A percentile compares a stretch with the other conserved stretches of the same genome.
Evolutionary conservation across 2,888 invertebrate genomes (phyloP).

Genomic region (Proisotoma minuta): DNA sequence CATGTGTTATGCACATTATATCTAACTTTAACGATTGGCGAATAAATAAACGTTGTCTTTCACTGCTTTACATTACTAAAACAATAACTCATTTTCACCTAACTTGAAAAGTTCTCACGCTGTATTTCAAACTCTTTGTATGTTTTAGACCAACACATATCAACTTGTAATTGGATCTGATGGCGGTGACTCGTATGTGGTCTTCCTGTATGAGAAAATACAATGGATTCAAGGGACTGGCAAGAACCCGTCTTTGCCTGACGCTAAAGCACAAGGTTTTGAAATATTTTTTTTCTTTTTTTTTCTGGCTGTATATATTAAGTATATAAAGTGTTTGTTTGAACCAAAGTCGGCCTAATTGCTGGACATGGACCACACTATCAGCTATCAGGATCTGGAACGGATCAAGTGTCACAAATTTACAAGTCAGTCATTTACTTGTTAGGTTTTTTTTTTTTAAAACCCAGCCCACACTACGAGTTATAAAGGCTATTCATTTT

Average conservation of each 20-base stretch:
- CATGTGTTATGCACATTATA: too few species aligned
- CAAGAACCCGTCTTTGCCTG: slow-evolving; percentile 71
- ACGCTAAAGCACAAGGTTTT: slow-evolving; percentile 88
- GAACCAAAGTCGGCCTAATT: slow-evolving; percentile 69
- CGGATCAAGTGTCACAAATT: slow-evolving; percentile 76
- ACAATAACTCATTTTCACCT: too few species aligned
- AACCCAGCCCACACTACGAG: too few species aligned
- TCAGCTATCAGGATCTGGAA: slow-evolving; percentile 79
- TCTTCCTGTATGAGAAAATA: slow-evolving; percentile 81
- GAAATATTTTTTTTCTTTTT: too few species aligned
- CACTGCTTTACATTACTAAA: too few species aligned
- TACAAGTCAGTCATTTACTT: slow-evolving; percentile 59
- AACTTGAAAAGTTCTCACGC: slow-evolving; percentile 6
- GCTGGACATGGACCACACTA: slow-evolving; percentile 73
- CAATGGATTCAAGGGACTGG: slow-evolving; percentile 79
- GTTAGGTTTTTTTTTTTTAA: background rate
- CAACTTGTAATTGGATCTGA: slow-evolving; percentile 73
- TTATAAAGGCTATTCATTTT: too few species aligned
- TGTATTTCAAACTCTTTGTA: background rate
- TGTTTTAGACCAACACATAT: slow-evolving; percentile 69
- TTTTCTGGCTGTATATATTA: background rate
- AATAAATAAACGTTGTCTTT: too few species aligned
- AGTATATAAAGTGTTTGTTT: too few species aligned
- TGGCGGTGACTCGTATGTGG: slow-evolving; percentile 74
- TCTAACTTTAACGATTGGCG: too few species aligned